Evolutionary conservation across 2,888 invertebrate species (phyloP), one percentile per base, ranked within the genome.

Genomic region (Copidosoma aretas): DNA sequence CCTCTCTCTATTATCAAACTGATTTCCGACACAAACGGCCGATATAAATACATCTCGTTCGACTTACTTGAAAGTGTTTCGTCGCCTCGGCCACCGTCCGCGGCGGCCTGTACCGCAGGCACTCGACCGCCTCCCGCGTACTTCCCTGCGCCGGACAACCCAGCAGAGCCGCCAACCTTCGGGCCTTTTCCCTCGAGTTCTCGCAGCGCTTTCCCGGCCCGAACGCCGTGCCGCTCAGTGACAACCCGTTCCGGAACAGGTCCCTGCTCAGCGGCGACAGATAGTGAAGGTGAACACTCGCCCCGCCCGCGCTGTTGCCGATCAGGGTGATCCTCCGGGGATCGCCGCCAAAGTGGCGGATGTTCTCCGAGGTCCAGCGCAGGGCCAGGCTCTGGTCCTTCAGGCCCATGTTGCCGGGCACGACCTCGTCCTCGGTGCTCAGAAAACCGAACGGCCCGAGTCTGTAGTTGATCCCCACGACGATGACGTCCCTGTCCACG

Each of bases 291-390:
- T 92, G 91, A 0, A 90, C 91, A 74, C 92, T 90, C 3, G 90
- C 91, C 41, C 89, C 92, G 0, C 93, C 93, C 0, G 93, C 90
- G 1, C 92, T 92, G 77, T 88, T 86, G 1, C 93, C 93, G 0
- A 88, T 81, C 8, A 93, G 79, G 0, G 91, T 90, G 21, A 93
- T 86, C 64, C 89, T 88, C 57, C 89, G 86, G 1, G 91, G 88
- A 83, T 92, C 88, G 0, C 92, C 93, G 1, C 91, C 91, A 75
- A 93, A 93, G 78, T 85, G 85, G 73, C 86, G 83, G 67, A 93
- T 90, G 79, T 92, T 90, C 52, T 87, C 82, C 65, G 88, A 88
- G 0, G 91, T 83, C 91, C 91, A 93, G 74, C 87, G 86, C 54
- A 93, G 80, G 0, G 91, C 92, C 73, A 89, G 84, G 19, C 86